Evolutionary conservation across 2,888 invertebrate species (phyloP), one percentile per base, ranked within the genome.

Genomic region (Ectemnius continuus): DNA sequence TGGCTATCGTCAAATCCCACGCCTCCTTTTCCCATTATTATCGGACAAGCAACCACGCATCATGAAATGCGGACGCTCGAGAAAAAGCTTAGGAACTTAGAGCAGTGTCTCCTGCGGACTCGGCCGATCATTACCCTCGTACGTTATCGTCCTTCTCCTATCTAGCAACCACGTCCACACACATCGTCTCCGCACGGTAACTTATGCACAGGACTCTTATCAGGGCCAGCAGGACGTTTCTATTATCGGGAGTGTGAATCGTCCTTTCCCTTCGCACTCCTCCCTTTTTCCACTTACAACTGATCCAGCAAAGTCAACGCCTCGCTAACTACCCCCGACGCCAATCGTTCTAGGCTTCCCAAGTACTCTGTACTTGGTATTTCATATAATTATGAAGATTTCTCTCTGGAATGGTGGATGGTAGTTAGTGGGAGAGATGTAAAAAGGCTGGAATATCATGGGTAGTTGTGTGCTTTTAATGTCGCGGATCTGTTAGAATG

Each of bases 231-330:
- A 46, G 63, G 64, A 80, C 68, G 77, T 77, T 78, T 77, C 77
- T 77, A 80, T 80, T 77, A 80, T 80, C 80, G 68, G 57, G 59
- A 63, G 57, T 62, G 74, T 23, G 73, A 73, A 80, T 80, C 80
- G 71, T 81, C 75, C 61, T 70, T 62, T 62, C 71, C 67, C 61
- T 69, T 64, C 61, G 61, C 78, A 69, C 73, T 78, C 67, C 61
- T 60, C 48, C 63, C 45, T 58, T 36, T 64, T 36, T 36, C 36
- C 8, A 23, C 36, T 36, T 6, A 5, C 36, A 36, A 36, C 36
- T 11, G 5, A 6, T 6, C 36, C 36, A 36, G 0, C 36, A 36
- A 23, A 23, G 2, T 2, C 36, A 11, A 6, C 36, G 36, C 36
- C 4, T 0, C 8, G 6, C 8, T 36, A 36, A 36, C 8, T 36